phyloP scores from a whole-genome alignment of 2,888 invertebrate species.

The Synanthedon vespiformis region DNA sequence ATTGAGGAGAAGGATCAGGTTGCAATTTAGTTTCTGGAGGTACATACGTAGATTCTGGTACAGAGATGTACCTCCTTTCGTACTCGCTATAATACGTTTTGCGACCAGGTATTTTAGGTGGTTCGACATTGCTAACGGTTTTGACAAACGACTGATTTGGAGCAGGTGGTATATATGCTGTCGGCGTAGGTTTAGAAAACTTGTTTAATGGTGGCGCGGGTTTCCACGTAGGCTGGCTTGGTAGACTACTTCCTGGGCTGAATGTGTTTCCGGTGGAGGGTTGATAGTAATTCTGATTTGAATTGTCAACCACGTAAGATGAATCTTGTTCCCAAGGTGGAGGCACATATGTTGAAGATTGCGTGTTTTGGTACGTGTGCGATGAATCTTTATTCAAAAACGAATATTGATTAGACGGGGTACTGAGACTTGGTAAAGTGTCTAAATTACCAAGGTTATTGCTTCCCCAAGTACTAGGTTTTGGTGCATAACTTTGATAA shows the following conservation, averaged over 20 bases:
- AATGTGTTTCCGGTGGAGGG: slow-evolving; percentile 24
- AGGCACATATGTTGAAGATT: slow-evolving; percentile 54
- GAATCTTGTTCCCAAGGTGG: slow-evolving; percentile 64
- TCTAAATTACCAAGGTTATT: slow-evolving; percentile 19
- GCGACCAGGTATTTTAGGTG: slow-evolving; percentile 42
- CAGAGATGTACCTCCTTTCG: slow-evolving; percentile 59
- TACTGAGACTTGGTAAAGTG: slow-evolving; percentile 15
- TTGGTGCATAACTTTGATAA: slow-evolving; percentile 37
- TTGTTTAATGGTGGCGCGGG: slow-evolving; percentile 32
- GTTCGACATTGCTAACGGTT: slow-evolving; percentile 28
- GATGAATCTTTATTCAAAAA: slow-evolving; percentile 29
- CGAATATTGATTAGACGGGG: slow-evolving; percentile 36
- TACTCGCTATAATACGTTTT: slow-evolving; percentile 65
- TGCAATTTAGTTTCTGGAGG: slow-evolving; percentile 53
- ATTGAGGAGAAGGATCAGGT: slow-evolving; percentile 58
- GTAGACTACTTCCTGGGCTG: slow-evolving; percentile 13
- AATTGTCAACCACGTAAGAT: slow-evolving; percentile 35
- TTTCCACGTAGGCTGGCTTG: slow-evolving; percentile 25
- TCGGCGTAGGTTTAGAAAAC: slow-evolving; percentile 44
- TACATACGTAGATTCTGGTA: slow-evolving; percentile 57
- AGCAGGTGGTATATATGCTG: slow-evolving; percentile 56
- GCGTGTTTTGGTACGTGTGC: slow-evolving; percentile 41
- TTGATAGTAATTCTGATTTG: slow-evolving; percentile 39
- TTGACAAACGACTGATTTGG: slow-evolving; percentile 62
- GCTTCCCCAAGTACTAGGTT: slow-evolving; percentile 38